Evolutionary conservation across 2,113 vertebrate genomes (phyloP).

Genomic region (Muscicapa adusta): DNA sequence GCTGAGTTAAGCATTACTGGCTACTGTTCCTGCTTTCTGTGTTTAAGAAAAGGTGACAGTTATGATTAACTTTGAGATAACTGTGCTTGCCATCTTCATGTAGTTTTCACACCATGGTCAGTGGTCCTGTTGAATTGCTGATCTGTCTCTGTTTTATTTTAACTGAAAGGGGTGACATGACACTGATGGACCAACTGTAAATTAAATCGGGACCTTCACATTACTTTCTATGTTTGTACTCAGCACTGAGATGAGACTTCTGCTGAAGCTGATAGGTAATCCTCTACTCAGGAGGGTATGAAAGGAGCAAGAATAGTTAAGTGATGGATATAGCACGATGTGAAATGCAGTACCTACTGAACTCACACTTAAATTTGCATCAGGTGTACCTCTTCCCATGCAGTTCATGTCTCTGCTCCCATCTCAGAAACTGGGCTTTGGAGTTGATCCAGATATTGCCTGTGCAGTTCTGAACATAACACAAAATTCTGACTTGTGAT

Average conservation of each 20-base stretch:
- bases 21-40: neutral
- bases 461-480: neutral
- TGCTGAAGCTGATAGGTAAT: neutral
- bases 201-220: neutral
- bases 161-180: neutral
- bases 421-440: neutral
- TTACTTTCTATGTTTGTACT: neutral
- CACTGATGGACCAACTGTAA: neutral
- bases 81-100: neutral
- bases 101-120: neutral
- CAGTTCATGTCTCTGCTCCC: neutral
- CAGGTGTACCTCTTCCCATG: neutral
- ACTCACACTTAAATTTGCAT: neutral
- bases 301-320: neutral
- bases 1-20: neutral
- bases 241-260: neutral
- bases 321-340: neutral
- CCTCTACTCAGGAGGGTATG: neutral
- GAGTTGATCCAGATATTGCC: neutral
- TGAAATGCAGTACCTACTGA: neutral
- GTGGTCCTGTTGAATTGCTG: neutral
- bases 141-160: neutral
- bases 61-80: neutral
- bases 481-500: neutral
- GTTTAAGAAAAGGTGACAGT: neutral